These are phyloP conservation scores for Salvelinus sp. DNA, from an alignment of 2,113 vertebrate species.

Conservation along the genomic window DNA sequence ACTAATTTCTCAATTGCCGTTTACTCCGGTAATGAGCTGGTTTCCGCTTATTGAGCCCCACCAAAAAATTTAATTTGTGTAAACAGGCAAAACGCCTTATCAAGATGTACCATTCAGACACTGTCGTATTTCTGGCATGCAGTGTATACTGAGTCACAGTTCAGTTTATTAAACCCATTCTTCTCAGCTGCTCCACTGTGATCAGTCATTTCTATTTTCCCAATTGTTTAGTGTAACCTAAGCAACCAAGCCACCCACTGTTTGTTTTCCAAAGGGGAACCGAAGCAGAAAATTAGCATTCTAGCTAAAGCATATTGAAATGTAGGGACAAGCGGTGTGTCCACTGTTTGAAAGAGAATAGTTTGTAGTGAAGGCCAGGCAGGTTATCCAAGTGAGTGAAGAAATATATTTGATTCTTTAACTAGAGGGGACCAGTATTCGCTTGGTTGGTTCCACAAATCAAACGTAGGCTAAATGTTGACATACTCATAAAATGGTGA, in stretches of 20 bases:
- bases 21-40: neutral
- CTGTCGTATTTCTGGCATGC: too few species aligned
- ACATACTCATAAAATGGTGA: neutral
- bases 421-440: neutral
- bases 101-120: too few species aligned
- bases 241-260: constrained; percentile 23
- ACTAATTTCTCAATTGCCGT: neutral
- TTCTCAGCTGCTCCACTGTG: neutral
- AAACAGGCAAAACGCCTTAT: too few species aligned
- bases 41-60: too few species aligned
- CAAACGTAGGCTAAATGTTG: neutral
- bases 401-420: neutral
- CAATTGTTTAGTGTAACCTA: constrained; percentile 37
- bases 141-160: neutral
- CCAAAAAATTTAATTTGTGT: too few species aligned
- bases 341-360: neutral
- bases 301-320: constrained; percentile 36
- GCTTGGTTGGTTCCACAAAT: neutral
- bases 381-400: neutral
- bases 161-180: neutral
- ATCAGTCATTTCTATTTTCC: constrained; percentile 2
- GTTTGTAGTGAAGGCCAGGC: neutral
- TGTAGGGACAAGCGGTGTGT: constrained; percentile 16
- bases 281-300: constrained; percentile 53
- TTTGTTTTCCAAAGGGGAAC: constrained; percentile 54